These are phyloP conservation scores for Oreochromis tanganicae DNA, from an alignment of 2,113 vertebrate genomes.

Conservation along the genomic window DNA sequence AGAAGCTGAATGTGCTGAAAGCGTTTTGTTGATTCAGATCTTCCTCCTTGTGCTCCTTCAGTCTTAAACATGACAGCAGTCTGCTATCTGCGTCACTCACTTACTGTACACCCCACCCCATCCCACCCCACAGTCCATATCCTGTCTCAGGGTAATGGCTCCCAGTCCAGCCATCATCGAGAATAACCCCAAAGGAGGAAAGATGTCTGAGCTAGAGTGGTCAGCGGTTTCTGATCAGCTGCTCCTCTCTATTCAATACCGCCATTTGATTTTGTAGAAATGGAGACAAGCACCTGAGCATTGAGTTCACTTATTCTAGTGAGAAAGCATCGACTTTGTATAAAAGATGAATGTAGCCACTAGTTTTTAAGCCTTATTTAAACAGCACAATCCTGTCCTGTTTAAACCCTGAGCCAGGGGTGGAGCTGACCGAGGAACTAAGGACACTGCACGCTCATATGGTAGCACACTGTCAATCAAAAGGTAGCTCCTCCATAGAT, in stretches of 20 bases:
- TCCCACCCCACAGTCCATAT: neutral
- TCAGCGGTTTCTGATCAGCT: neutral
- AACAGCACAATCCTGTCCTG: neutral
- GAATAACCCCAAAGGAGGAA: neutral
- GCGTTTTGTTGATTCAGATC: neutral
- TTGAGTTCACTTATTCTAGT: neutral
- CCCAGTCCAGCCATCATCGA: neutral
- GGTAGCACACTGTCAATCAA: neutral
- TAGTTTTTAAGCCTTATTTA: neutral
- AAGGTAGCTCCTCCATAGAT: neutral
- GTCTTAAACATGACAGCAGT: neutral
- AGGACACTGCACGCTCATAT: neutral
- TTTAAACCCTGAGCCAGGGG: neutral
- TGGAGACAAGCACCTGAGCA: neutral
- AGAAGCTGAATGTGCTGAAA: neutral
- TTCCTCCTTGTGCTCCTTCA: neutral
- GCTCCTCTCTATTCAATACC: neutral
- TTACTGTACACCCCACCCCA: neutral
- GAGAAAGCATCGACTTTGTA: neutral
- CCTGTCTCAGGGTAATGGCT: conserved; percentile 13
- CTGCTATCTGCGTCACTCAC: neutral
- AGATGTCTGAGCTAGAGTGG: neutral
- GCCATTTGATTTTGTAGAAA: neutral
- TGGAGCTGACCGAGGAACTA: neutral
- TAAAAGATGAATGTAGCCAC: neutral